These are phyloP conservation scores for Antedon mediterranea DNA, from an alignment of 53 echinoderm and acorn worm genomes.

Conservation along the genomic window DNA sequence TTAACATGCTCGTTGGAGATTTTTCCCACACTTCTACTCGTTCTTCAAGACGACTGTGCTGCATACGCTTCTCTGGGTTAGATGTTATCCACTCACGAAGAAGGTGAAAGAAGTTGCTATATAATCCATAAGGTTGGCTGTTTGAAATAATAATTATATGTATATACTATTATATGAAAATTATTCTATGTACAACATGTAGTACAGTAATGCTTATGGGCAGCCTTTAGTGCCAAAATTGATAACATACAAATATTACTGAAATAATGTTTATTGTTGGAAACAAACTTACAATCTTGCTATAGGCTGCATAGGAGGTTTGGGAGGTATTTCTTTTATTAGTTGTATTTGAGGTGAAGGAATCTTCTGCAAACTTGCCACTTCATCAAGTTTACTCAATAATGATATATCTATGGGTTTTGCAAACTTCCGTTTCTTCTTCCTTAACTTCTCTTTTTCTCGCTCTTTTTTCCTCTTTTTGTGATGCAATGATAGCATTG, in stretches of 20 bases:
- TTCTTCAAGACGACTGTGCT: slow-evolving; percentile 24
- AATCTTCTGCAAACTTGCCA: background rate
- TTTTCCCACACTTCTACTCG: slow-evolving; percentile 41
- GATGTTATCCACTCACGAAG: slow-evolving; percentile 34
- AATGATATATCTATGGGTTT: background rate
- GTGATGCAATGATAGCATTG: background rate
- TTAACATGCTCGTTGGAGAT: slow-evolving; percentile 45
- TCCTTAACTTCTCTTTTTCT: slow-evolving; percentile 30
- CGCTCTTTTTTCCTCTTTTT: background rate
- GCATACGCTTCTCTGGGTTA: slow-evolving; percentile 23
- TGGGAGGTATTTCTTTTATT: background rate
- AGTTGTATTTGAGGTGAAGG: background rate
- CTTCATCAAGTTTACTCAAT: background rate
- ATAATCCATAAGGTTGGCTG: slow-evolving; percentile 23
- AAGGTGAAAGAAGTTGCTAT: slow-evolving; percentile 52
- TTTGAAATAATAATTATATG: too few relatives aligned
- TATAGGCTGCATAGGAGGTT: background rate
- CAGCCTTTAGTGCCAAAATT: too few relatives aligned
- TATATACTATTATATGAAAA: too few relatives aligned
- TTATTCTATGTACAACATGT: too few relatives aligned
- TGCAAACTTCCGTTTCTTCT: slow-evolving; percentile 24
- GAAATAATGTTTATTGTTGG: too few relatives aligned
- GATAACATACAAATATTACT: background rate
- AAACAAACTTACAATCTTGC: background rate
- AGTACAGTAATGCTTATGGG: too few relatives aligned